Conservation (phyloP, 2,888 invertebrate genomes). For the Lycia hirtaria region DNA sequence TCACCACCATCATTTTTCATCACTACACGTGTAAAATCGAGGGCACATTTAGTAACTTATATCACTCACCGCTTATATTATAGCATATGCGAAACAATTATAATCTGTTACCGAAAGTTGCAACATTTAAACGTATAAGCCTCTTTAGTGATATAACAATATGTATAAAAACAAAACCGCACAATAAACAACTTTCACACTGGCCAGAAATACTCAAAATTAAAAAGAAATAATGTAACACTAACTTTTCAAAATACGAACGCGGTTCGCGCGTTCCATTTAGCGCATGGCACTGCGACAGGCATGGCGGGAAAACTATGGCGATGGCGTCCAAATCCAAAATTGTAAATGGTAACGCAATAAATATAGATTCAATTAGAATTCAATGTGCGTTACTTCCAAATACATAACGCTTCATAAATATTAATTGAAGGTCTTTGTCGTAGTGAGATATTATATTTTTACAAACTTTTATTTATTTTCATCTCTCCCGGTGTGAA, state of each 20-base stretch:
- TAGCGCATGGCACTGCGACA: conserved; percentile 50
- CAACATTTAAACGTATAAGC: no score
- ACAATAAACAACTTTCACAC: conserved; percentile 29
- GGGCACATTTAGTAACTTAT: no score
- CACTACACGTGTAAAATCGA: no score
- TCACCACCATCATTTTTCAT: no score
- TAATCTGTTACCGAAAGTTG: no score
- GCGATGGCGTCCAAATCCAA: conserved; percentile 48
- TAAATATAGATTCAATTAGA: conserved; percentile 62
- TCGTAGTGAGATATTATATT: conserved; percentile 9
- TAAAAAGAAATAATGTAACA: conserved; percentile 23
- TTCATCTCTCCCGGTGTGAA: no score
- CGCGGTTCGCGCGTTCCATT: conserved; percentile 60
- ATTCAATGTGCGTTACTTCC: conserved; percentile 63
- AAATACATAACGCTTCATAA: conserved; percentile 46
- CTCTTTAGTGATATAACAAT: no score
- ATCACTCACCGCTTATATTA: no score
- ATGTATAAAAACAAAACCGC: neutral
- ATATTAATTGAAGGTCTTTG: conserved; percentile 1
- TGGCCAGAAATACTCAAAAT: conserved; percentile 51
- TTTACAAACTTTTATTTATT: no score
- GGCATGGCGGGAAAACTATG: conserved; percentile 55
- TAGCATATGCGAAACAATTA: no score
- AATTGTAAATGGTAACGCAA: conserved; percentile 53
- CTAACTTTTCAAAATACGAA: conserved; percentile 50